These are phyloP conservation scores for Tachypleus tridentatus DNA, from an alignment of 1,140 invertebrate genomes.

Conservation along the genomic window DNA sequence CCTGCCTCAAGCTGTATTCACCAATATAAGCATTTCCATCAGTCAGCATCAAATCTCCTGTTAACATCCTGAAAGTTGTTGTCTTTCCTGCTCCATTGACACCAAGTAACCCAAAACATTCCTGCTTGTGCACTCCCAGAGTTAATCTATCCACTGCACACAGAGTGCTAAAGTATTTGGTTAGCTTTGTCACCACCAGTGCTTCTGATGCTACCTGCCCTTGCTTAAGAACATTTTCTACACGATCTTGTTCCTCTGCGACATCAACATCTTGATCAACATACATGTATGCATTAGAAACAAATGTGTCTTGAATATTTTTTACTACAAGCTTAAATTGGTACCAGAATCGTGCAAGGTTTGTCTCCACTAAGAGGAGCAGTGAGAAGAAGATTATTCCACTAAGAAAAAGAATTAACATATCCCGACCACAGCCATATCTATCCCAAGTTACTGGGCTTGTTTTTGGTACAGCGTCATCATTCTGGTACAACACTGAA, in stretches of 20 bases:
- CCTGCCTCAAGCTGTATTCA: conserved; percentile 29
- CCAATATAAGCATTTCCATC: conserved; percentile 28
- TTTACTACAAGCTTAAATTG: background rate
- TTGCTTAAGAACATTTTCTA: background rate
- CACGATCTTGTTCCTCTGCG: background rate
- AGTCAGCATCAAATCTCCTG: conserved; percentile 30
- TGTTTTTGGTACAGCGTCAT: too few relatives aligned
- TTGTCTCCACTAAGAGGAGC: conserved; percentile 14
- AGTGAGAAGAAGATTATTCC: conserved; percentile 16
- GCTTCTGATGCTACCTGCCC: conserved; percentile 11
- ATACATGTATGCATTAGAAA: too few relatives aligned
- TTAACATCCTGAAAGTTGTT: conserved; percentile 33
- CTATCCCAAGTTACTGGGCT: background rate
- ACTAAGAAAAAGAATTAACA: conserved; percentile 12
- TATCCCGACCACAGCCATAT: conserved; percentile 5
- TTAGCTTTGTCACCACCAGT: conserved; percentile 16
- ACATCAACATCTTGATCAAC: conserved; percentile 6
- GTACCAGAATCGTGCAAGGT: background rate
- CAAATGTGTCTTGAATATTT: too few relatives aligned
- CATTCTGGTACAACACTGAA: too few relatives aligned
- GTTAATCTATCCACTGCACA: conserved; percentile 22
- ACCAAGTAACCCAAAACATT: conserved; percentile 41
- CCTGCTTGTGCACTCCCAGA: conserved; percentile 29
- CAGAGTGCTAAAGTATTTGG: conserved; percentile 20
- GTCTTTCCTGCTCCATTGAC: conserved; percentile 36